phyloP scores from a whole-genome alignment of 1,140 invertebrate genomes.

The Drosophila baimaii region DNA sequence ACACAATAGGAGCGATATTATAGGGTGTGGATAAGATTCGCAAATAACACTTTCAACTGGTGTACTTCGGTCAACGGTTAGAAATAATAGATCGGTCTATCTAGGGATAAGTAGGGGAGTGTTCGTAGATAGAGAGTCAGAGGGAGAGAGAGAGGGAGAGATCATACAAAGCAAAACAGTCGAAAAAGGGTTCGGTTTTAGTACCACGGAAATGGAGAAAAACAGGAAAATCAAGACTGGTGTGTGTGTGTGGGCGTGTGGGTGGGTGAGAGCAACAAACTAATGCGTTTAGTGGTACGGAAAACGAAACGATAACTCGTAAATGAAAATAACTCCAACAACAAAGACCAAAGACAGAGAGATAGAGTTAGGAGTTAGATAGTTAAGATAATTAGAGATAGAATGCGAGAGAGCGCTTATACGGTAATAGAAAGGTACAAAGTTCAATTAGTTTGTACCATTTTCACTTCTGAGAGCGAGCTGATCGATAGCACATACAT shows the following conservation, averaged over 20 bases:
- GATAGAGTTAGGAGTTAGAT: constrained; percentile 51
- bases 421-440: constrained; percentile 77
- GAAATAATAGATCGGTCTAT: constrained; percentile 45
- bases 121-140: constrained; percentile 23
- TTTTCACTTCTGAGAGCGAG: constrained; percentile 99
- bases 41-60: constrained; percentile 58
- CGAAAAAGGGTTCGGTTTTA: constrained; percentile 17
- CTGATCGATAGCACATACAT: constrained; percentile 99
- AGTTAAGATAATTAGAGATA: constrained; percentile 52
- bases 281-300: constrained; percentile 48
- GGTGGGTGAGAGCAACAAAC: constrained; percentile 38
- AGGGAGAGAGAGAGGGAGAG: constrained; percentile 11
- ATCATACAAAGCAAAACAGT: constrained; percentile 49
- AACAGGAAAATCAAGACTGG: constrained; percentile 48
- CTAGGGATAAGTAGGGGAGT: constrained; percentile 18
- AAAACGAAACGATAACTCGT: constrained; percentile 25
- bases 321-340: constrained; percentile 52
- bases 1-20: constrained; percentile 14
- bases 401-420: constrained; percentile 54
- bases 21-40: constrained; percentile 32
- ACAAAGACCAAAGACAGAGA: constrained; percentile 65
- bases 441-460: constrained; percentile 89
- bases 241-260: constrained; percentile 32
- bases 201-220: constrained; percentile 45
- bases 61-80: constrained; percentile 51